Evolutionary conservation across 2,797 vertebrate species (phyloP).

Genomic region (Acropternis orthonyx): DNA sequence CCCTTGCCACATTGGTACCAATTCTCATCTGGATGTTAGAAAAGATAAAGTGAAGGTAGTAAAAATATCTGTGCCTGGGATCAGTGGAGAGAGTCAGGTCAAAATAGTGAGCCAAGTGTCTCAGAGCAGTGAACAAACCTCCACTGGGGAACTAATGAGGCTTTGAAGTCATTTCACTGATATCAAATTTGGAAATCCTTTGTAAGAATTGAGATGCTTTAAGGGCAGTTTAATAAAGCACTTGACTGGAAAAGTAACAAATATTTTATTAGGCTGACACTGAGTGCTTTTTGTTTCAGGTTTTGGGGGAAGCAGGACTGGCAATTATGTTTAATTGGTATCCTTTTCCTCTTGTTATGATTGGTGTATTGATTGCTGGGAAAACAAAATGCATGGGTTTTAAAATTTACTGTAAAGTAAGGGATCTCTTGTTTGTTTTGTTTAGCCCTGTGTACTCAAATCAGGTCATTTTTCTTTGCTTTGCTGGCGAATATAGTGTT

Average conservation of each 20-base stretch:
- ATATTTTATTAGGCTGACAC: conserved; percentile 54
- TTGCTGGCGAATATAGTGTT: conserved; percentile 23
- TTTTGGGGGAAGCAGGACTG: conserved; percentile 4
- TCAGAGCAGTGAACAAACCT: conserved; percentile 2
- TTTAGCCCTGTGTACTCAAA: conserved; percentile 47
- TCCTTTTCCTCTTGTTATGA: conserved; percentile 53
- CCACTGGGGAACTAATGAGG: neutral
- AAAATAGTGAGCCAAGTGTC: neutral
- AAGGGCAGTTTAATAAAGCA: conserved; percentile 41
- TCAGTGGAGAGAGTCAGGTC: neutral
- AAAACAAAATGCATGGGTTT: conserved; percentile 42
- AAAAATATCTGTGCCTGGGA: neutral
- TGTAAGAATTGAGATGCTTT: conserved; percentile 32
- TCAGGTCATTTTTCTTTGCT: conserved; percentile 60
- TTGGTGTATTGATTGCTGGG: conserved; percentile 48
- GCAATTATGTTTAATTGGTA: conserved; percentile 44
- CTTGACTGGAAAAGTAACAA: conserved; percentile 48
- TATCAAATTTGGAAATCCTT: conserved; percentile 32
- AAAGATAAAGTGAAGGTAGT: neutral
- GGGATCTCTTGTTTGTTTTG: conserved; percentile 51
- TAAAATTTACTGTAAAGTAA: conserved; percentile 28
- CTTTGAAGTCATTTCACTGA: conserved; percentile 26
- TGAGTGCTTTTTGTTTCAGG: conserved; percentile 32
- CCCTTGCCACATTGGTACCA: neutral
- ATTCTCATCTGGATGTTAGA: neutral